phyloP scores from a whole-genome alignment of 2,888 invertebrate species.

The Stictocephala bisonia region DNA sequence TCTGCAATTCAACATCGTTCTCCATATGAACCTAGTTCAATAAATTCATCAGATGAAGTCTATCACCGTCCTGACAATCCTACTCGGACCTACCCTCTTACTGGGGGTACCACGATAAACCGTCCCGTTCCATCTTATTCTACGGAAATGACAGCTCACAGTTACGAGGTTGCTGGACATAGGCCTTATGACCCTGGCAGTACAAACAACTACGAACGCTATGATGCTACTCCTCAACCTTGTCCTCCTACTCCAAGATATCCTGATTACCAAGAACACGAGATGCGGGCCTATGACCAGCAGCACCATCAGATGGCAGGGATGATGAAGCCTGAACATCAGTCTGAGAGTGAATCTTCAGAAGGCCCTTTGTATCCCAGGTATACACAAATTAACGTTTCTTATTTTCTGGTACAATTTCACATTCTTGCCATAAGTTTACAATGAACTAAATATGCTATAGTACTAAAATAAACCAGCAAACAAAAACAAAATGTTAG shows the following conservation, averaged over 20 bases:
- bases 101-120: slow-evolving; percentile 64
- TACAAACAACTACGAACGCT: slow-evolving; percentile 70
- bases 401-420: background rate
- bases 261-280: slow-evolving; percentile 66
- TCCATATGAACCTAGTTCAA: slow-evolving; percentile 50
- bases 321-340: slow-evolving; percentile 67
- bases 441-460: background rate
- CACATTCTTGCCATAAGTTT: background rate
- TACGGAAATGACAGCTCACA: slow-evolving; percentile 59
- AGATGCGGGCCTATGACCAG: slow-evolving; percentile 62
- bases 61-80: slow-evolving; percentile 62
- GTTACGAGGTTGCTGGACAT: slow-evolving; percentile 66
- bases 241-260: slow-evolving; percentile 66
- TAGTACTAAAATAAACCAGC: slow-evolving; percentile 8
- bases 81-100: slow-evolving; percentile 37
- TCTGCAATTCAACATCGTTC: slow-evolving; percentile 54
- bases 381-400: slow-evolving; percentile 63
- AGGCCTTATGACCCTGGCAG: slow-evolving; percentile 70
- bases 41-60: slow-evolving; percentile 62
- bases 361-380: slow-evolving; percentile 81
- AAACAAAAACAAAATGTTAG: background rate
- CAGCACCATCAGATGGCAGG: slow-evolving; percentile 55
- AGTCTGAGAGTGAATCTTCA: slow-evolving; percentile 73
- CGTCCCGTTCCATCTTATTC: slow-evolving; percentile 70
- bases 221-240: slow-evolving; percentile 66